Evolutionary conservation across 2,888 invertebrate genomes (phyloP), one percentile per base, ranked within the genome.

Genomic region (Tortricodes alternella): DNA sequence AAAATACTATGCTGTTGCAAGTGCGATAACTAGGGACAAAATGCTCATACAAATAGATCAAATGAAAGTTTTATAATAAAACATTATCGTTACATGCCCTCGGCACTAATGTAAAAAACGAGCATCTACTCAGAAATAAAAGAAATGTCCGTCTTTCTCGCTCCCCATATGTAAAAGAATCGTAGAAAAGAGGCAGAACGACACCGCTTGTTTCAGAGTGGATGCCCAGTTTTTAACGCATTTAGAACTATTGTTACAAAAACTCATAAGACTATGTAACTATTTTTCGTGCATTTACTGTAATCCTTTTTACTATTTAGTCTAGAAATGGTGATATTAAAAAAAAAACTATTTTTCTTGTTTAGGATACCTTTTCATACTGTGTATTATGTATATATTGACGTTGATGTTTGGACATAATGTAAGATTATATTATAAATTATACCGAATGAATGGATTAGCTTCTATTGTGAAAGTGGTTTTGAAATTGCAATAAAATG

Each of bases 201-300:
- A 56, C 48, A 37, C 6, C 48, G 43, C 3, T 48, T 8, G 2
- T 35, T 43, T 35, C 13, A 35, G 19, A 44, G 15, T 79, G 74
- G 11, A 3, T 11, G 29, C 29, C 11, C 29, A n/a, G n/a, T 3
- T 29, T 82, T 80, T 75, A 80, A 76, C 71, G 78, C 76, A 76
- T 72, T 63, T 74, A 75, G 63, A 74, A 80, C 74, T 78, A 76
- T 83, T 84, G 79, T 85, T 83, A 80, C 66, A 71, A 71, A 62
- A 78, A 80, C 74, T 77, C 71, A 74, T 82, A 78, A 88, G 83
- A 87, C 85, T 87, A 84, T 76, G 74, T 80, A 74, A 85, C 88
- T 90, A 90, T 90, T 89, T 90, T 90, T 89, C 83, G 89, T 85
- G 87, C 83, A 88, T 90, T 89, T 90, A 90, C 89, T 90, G 88